Base-by-base conservation (phyloP, 2,797 vertebrate species). In the Pelobates cultripes region DNA sequence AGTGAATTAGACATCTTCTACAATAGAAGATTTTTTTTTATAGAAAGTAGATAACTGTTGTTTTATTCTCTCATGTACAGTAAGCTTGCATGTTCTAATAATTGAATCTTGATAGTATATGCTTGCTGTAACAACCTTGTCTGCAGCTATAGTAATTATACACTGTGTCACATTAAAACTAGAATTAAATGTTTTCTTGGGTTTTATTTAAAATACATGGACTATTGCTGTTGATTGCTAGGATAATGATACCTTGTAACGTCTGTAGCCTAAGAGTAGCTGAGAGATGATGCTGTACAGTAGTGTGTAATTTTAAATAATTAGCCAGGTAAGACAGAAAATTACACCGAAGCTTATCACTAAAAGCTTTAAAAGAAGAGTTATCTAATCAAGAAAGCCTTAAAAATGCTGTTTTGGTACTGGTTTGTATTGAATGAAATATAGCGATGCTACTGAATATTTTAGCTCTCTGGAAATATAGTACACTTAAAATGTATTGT, bases 281-380 rank as follows among this genome's bases (percentile, higher is more conserved):
- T 10, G 68, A 43, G 67, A 72, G 45, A 67, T 70, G 17, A 77
- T 77, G 45, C 45, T 47, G 45, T 47, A 47, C 45, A 5, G 45
- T 57, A 76, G 67, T 57, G 61, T 82, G 61, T 53, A 67, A 82
- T 82, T 77, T 72, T 57, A 73, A 70, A 76, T 81, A 61, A 82
- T 82, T 78, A 75, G 53, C 42, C 53, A 72, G 70, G 43, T 60
- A 82, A 68, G 43, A 69, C 51, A 45, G 43, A 12, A 61, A 47
- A 72, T 77, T 53, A 72, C n/a, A 40, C 55, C 43, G 44, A 72
- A n/a, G 15, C 68, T 66, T 77, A 66, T 14, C 13, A 9, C 43
- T 67, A 70, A 75, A 77, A 82, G 75, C 61, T 9, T 64, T 64
- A 64, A 64, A 57, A 17, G 9, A 28, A 3, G 6, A 64, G 12